Percentiles rank a stretch among this genome's conserved stretches.
phyloP scores from a whole-genome alignment of 2,888 invertebrate species.

The Idaea biselata region DNA sequence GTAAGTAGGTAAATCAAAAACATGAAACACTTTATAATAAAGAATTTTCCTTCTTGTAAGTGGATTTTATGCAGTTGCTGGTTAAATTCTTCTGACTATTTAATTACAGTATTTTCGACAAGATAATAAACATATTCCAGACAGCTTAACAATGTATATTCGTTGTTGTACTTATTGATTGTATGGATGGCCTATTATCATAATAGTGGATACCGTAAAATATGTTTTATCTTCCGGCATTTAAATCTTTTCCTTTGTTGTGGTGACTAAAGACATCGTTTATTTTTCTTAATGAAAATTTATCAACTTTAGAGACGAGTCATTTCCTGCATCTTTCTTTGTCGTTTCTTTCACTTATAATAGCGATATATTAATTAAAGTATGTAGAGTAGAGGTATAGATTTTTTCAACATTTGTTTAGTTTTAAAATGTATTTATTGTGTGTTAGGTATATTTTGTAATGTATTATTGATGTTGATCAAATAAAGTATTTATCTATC shows the following conservation, averaged over 20 bases:
- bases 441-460: too few species aligned
- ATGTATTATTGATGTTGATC: too few species aligned
- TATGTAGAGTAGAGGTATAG: too few species aligned
- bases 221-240: not conserved
- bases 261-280: not conserved
- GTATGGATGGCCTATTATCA: not conserved
- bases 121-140: not conserved
- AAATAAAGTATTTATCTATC: too few species aligned
- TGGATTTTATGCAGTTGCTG: not conserved
- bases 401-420: too few species aligned
- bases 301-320: not conserved
- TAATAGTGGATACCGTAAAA: not conserved
- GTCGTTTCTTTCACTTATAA: not conserved
- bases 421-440: too few species aligned
- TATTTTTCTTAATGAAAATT: not conserved
- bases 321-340: not conserved
- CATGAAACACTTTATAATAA: not conserved
- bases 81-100: not conserved
- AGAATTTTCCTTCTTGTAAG: not conserved
- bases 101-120: not conserved
- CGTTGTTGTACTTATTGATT: not conserved
- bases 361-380: not conserved
- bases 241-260: constrained; percentile 1
- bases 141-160: not conserved
- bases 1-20: too few species aligned